These are phyloP conservation scores for Eilema depressum DNA, from an alignment of 2,888 invertebrate species.

Conservation along the genomic window DNA sequence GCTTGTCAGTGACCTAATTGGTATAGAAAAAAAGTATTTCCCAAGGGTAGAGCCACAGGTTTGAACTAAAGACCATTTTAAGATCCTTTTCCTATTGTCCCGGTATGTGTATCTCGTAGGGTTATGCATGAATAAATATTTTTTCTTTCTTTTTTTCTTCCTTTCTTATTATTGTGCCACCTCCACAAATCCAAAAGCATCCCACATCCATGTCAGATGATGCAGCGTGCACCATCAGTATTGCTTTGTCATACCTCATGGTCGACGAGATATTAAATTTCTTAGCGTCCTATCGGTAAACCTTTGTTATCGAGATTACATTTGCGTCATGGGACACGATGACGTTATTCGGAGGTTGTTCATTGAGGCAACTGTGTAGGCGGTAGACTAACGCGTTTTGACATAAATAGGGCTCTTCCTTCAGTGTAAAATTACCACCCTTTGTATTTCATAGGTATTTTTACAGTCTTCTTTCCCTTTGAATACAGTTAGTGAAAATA, in stretches of 20 bases:
- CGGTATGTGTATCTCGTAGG: no score
- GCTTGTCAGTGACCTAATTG: no score
- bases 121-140: no score
- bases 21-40: no score
- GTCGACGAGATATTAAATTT: slow-evolving; percentile 49
- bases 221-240: slow-evolving; percentile 26
- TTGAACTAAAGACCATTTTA: no score
- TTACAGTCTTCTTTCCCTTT: no score
- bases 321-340: background rate
- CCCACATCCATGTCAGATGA: slow-evolving; percentile 11
- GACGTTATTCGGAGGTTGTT: slow-evolving; percentile 1
- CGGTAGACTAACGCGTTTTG: background rate
- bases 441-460: no score
- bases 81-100: no score
- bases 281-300: slow-evolving; percentile 26
- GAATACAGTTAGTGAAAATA: no score
- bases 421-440: background rate
- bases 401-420: background rate
- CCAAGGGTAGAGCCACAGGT: no score
- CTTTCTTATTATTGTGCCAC: background rate
- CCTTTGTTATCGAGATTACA: slow-evolving; percentile 19
- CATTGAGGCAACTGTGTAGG: background rate
- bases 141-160: no score
- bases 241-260: slow-evolving; percentile 41
- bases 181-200: background rate